Conservation (phyloP, 2,797 vertebrate genomes). For the Poeciliopsis presidionis region DNA sequence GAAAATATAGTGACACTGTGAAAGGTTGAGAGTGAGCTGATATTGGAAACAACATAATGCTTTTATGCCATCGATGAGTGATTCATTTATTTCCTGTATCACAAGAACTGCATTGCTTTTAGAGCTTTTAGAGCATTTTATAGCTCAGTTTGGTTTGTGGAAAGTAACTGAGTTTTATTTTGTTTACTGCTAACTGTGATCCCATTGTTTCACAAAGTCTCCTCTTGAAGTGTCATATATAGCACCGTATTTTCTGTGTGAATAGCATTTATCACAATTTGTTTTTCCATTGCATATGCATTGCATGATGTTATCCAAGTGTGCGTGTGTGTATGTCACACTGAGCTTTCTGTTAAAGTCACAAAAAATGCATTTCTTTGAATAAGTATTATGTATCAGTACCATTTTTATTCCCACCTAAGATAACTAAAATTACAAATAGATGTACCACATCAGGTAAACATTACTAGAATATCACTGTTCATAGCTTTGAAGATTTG, state of each 20-base stretch:
- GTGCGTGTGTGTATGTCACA: neutral
- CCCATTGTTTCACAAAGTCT: neutral
- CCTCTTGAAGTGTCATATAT: slow-evolving; percentile 1
- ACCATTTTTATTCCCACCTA: neutral
- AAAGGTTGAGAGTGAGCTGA: neutral
- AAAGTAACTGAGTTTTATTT: neutral
- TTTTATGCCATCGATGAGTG: neutral
- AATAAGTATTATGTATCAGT: neutral
- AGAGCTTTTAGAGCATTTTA: neutral
- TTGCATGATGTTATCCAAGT: neutral
- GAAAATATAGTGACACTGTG: neutral
- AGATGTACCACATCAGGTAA: neutral
- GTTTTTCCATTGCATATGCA: slow-evolving; percentile 1
- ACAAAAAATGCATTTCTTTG: neutral
- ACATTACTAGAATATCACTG: neutral
- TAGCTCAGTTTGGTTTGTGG: neutral
- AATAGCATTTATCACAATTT: slow-evolving; percentile 3
- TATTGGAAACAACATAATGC: neutral
- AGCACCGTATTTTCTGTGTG: neutral
- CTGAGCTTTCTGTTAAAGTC: slow-evolving; percentile 2
- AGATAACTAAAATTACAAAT: neutral
- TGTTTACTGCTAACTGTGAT: neutral
- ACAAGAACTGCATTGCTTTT: neutral
- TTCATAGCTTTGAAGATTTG: neutral
- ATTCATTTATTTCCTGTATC: neutral